These are phyloP conservation scores for Palythoa caribaeorum DNA, from an alignment of 92 coral and sea anemone species.

Conservation along the genomic window DNA sequence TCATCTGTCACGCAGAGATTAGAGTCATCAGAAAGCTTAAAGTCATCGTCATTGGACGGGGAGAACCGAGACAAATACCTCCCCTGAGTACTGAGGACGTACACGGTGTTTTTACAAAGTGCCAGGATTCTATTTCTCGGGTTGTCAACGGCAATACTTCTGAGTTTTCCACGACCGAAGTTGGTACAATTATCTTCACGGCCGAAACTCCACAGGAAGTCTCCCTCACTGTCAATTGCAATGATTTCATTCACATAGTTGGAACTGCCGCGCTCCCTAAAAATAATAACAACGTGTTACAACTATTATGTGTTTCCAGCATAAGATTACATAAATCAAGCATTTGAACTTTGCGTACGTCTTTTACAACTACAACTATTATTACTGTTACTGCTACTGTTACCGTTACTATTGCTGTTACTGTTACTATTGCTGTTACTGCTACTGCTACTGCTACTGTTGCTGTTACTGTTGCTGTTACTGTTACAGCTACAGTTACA, in stretches of 20 bases:
- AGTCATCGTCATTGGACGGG: conserved; percentile 37
- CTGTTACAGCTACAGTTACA: too few species aligned
- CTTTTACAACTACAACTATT: too few species aligned
- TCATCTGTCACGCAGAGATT: conserved; percentile 65
- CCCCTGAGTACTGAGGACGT: conserved; percentile 62
- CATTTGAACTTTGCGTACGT: neutral
- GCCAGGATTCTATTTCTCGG: conserved; percentile 58
- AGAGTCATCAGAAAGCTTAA: conserved; percentile 61
- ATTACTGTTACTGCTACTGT: too few species aligned
- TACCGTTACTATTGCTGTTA: too few species aligned
- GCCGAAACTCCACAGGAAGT: conserved; percentile 69
- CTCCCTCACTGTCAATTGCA: conserved; percentile 59
- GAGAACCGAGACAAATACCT: conserved; percentile 56
- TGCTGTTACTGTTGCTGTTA: too few species aligned
- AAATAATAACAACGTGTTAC: neutral
- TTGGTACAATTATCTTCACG: conserved; percentile 31
- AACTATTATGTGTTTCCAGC: neutral
- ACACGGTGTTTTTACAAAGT: conserved; percentile 55
- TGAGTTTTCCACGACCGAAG: conserved; percentile 55
- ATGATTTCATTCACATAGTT: conserved; percentile 65
- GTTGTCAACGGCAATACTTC: conserved; percentile 68
- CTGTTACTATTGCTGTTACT: too few species aligned
- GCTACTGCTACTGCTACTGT: too few species aligned
- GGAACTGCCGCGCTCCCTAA: conserved; percentile 40
- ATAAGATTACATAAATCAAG: too few species aligned